These are phyloP conservation scores for Exocentrus adspersus DNA, from an alignment of 2,888 invertebrate species.

Conservation along the genomic window DNA sequence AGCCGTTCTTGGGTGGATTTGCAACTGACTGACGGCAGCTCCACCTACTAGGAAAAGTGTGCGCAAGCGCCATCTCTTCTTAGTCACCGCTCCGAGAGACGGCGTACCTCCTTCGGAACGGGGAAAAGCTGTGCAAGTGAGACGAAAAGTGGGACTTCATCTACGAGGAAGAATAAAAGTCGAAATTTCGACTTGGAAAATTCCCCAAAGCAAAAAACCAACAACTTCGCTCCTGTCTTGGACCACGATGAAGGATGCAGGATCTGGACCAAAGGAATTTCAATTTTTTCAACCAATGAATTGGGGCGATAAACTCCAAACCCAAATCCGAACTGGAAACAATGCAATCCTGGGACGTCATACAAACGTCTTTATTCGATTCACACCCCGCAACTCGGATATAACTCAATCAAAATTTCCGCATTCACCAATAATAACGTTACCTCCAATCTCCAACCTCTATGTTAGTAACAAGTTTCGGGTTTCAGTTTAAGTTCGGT, in stretches of 20 bases:
- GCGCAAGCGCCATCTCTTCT: conserved; percentile 66
- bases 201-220: too few species aligned
- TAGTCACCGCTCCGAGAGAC: conserved; percentile 78
- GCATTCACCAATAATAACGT: conserved; percentile 4
- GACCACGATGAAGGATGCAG: too few species aligned
- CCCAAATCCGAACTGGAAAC: too few species aligned
- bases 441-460: too few species aligned
- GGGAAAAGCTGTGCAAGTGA: too few species aligned
- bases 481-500: neutral
- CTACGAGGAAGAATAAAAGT: conserved; percentile 36
- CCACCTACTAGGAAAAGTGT: conserved; percentile 57
- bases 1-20: conserved; percentile 58
- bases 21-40: conserved; percentile 61
- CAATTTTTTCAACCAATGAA: too few species aligned
- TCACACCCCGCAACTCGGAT: neutral
- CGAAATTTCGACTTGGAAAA: too few species aligned
- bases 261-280: too few species aligned
- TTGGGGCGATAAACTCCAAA: too few species aligned
- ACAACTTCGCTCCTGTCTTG: too few species aligned
- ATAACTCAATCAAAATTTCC: conserved; percentile 21
- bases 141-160: conserved; percentile 30
- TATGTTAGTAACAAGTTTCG: conserved; percentile 6
- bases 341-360: neutral
- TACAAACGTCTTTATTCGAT: conserved; percentile 13
- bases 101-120: conserved; percentile 34